Percentiles rank a stretch among this genome's conserved stretches.
Conservation (phyloP, 30 jellyfish, hydroid and myxozoan species). For the Cassiopea andromeda region DNA sequence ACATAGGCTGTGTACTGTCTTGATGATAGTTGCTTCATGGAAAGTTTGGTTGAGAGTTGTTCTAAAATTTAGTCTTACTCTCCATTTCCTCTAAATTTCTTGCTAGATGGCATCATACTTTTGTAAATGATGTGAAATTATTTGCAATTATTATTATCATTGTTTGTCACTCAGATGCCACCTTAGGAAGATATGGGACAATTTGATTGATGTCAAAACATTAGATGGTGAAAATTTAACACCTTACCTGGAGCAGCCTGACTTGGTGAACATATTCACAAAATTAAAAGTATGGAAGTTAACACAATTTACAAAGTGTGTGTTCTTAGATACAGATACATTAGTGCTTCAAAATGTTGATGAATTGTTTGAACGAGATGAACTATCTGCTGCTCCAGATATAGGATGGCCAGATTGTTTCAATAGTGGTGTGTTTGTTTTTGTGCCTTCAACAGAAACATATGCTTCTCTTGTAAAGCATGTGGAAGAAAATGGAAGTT, state of each 20-base stretch:
- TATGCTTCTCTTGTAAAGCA: conserved; percentile 64
- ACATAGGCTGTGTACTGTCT: background rate
- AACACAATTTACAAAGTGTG: conserved; percentile 87
- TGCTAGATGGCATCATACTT: background rate
- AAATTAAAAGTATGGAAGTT: conserved; percentile 87
- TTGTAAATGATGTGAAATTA: background rate
- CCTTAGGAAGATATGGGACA: conserved; percentile 76
- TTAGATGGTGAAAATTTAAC: conserved; percentile 54
- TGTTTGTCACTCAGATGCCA: conserved; percentile 41
- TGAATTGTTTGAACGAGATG: conserved; percentile 87
- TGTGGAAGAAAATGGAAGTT: conserved; percentile 90
- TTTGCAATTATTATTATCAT: no score
- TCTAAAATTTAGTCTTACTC: background rate
- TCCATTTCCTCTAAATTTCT: background rate
- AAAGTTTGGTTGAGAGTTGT: background rate
- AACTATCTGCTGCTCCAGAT: conserved; percentile 96
- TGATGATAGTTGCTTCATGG: background rate
- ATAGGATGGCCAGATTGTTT: conserved; percentile 99
- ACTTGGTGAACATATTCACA: conserved; percentile 65
- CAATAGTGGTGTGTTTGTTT: conserved; percentile 94
- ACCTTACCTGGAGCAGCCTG: conserved; percentile 73
- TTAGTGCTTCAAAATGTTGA: conserved; percentile 87
- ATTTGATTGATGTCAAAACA: conserved; percentile 45
- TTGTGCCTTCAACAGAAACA: conserved; percentile 87
- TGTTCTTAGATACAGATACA: conserved; percentile 96